Evolutionary conservation across 92 coral and sea anemone species (phyloP), one percentile per base, ranked within the genome.

Genomic region (Epizoanthus illoricatus): DNA sequence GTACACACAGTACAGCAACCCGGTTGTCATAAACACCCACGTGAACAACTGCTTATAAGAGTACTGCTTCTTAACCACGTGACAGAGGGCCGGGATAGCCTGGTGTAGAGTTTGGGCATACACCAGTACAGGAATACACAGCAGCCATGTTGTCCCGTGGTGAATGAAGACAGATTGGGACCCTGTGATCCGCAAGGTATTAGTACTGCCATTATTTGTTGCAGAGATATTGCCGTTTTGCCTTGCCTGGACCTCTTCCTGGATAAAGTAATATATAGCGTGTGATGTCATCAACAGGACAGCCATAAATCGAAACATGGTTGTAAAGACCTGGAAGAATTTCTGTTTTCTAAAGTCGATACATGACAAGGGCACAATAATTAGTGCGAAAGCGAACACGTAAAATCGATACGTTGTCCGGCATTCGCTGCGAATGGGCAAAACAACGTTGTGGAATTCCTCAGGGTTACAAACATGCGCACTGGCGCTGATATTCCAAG

Each of bases 101-200:
- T 78, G 71, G 82, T 78, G 82, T 1, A 78, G 60, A 78, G 82
- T 78, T 78, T 78, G 82, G 1, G 82, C 82, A 21, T 78, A 78
- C 12, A 78, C 82, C 71, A 78, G 45, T 0, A 78, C 82, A 21
- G 82, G 82, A 45, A 78, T 63, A 78, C 82, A 78, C 52, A 78
- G 49, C 54, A 78, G 9, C 82, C 82, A 78, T 63, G 43, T 43
- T 5, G 70, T 41, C 0, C 71, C 82, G 6, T 78, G 59, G 71
- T 78, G 82, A 39, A 78, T 16, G 41, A 78, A 41, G 36, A 42
- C 59, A 5, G 82, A 9, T 2, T 19, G 24, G 82, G 40, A 63
- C 6, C 45, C 70, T 4, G 82, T 12, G 20, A 45, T 5, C 41
- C 4, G 71, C 9, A 41, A 13, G 5, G 70, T 2, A 45, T 40